Conservation (phyloP, 35 echinoderm and acorn worm genomes). For the Strongylocentrotus purpuratus region DNA sequence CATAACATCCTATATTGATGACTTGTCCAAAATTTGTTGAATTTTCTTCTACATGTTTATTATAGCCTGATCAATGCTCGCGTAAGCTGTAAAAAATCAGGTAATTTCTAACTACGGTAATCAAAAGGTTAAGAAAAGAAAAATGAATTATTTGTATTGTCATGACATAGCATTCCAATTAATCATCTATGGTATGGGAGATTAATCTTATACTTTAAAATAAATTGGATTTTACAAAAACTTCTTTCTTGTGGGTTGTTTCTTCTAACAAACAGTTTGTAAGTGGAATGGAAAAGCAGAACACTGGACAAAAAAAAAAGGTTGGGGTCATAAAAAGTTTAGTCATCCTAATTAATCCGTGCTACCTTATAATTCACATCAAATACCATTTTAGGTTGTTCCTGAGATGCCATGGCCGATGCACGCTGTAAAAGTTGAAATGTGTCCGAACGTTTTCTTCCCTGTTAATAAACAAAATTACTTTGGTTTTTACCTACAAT, state of each 20-base stretch:
- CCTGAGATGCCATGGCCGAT: constrained; percentile 16
- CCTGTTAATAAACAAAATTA: constrained; percentile 39
- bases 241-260: too few species aligned
- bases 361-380: background rate
- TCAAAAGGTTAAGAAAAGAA: background rate
- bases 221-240: too few species aligned
- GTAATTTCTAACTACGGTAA: background rate
- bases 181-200: background rate
- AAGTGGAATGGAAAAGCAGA: too few species aligned
- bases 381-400: constrained; percentile 32
- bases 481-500: background rate
- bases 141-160: background rate
- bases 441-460: constrained; percentile 44
- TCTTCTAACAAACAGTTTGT: too few species aligned
- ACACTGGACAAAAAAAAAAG: too few species aligned
- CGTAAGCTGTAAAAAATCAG: background rate
- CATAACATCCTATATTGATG: too few species aligned
- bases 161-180: background rate
- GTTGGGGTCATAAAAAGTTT: too few species aligned
- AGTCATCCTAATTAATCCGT: background rate
- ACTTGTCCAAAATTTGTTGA: too few species aligned
- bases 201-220: too few species aligned
- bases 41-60: too few species aligned
- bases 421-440: constrained; percentile 44
- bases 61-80: too few species aligned